Evolutionary conservation across 2,113 vertebrate genomes (phyloP), one percentile per base, ranked within the genome.

Genomic region (Glaucidium brasilianum): DNA sequence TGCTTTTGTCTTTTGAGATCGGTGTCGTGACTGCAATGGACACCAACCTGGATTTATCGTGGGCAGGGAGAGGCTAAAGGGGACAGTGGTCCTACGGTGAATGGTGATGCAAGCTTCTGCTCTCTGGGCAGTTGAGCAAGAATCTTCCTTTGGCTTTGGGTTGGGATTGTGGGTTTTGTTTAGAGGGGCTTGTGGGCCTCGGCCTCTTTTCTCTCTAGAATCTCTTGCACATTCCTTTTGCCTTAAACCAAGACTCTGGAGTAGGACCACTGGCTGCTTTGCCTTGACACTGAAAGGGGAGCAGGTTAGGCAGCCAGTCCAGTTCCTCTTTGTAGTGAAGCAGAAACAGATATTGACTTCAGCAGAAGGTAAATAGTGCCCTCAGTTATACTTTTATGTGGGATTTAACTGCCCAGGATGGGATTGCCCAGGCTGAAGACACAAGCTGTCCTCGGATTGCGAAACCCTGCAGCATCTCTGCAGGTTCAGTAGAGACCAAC

Each of bases 301-400:
- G 86, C 52, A 39, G 45, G 4, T 49, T 58, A 39, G 64, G 50
- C 43, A 66, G 16, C 29, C 5, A 3, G 10, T 35, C 41, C 17
- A 5, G 10, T 12, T 37, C 30, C 29, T 75, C 39, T 4, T 4
- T 52, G 23, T 7, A 37, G 35, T 7, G 3, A 15, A 55, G 18
- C 77, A 91, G 35, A 18, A 92, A 23, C 43, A 29, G 22, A 11
- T 18, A 45, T 19, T 26, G 35, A 3, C 47, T 69, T 66, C 2
- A 10, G 25, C 12, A 55, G 55, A 23, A 72, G 47, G 34, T 21
- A 8, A 55, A 18, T 2, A 23, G 9, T 2, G n/a, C 47, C 49
- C 41, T 18, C 13, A 5, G 6, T 60, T 60, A 3, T 1, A 2
- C 35, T 59, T 52, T 15, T 6, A 8, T 1, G 0, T 18, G 25